Evolutionary conservation across 2,797 vertebrate genomes (phyloP), one percentile per base, ranked within the genome.

Genomic region (Lagorchestes hirsutus): DNA sequence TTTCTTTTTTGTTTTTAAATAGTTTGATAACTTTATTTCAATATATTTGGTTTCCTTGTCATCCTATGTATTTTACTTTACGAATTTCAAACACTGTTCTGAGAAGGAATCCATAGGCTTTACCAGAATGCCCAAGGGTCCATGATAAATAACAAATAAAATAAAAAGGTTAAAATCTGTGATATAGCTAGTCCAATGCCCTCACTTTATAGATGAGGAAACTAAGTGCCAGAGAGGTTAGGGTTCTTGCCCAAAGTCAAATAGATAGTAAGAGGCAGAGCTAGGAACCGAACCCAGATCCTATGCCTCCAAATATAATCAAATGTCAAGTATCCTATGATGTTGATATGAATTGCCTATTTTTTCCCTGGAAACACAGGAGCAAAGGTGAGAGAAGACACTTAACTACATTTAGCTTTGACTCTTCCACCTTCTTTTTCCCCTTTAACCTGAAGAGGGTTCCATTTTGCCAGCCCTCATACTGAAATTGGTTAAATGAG

Each of bases 401-500:
- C 95, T 98, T 92, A 98, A 98, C 98, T 98, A 97, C 55, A 94
- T 96, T 97, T 98, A 95, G 96, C 96, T 95, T 96, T 96, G 96
- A 97, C 97, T 97, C 98, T 98, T 93, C 93, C 95, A 96, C 95
- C 96, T 90, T 97, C 95, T 97, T 98, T 98, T 98, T 96, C 98
- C 95, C 96, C 94, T 93, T 95, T 59, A 52, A 22, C 46, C 28
- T 93, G 91, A 94, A 95, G 92, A 96, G 95, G 92, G 93, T 91
- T 58, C 54, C 91, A 34, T 92, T 98, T 98, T 97, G 92, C 98
- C 97, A 98, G 98, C 96, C 93, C 93, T 98, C 96, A 97, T 98
- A n/a, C 57, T 97, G 97, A 95, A 98, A 98, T 98, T 34, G 93
- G 98, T 99, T 98, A 98, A 97, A 98, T 98, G 98, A 98, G 97